Conservation (phyloP, 2,888 invertebrate genomes). For the Drosophila barbarae region DNA sequence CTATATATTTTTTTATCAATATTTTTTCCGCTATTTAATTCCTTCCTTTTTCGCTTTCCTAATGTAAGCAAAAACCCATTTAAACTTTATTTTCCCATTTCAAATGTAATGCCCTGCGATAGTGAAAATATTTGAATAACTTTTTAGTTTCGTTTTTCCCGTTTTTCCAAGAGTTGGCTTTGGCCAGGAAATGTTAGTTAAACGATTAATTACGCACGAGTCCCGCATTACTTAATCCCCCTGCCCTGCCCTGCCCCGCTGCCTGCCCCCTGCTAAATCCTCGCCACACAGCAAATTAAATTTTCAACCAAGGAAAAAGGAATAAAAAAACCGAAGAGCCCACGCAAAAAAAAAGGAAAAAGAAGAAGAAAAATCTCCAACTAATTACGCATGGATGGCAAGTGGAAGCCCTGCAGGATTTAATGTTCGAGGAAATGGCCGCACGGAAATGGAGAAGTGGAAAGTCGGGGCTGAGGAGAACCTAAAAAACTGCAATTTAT, state of each 20-base stretch:
- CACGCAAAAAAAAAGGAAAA: constrained; percentile 1
- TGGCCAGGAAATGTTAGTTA: constrained; percentile 59
- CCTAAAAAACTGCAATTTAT: constrained; percentile 57
- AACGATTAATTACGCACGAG: constrained; percentile 68
- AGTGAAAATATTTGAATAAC: constrained; percentile 44
- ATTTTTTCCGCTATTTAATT: not conserved
- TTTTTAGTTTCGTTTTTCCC: constrained; percentile 18
- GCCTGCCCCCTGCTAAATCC: not conserved
- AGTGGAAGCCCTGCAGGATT: constrained; percentile 44
- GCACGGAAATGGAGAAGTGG: constrained; percentile 14
- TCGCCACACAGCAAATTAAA: constrained; percentile 51
- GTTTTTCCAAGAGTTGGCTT: constrained; percentile 40
- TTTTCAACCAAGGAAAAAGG: constrained; percentile 39
- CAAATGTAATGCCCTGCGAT: constrained; percentile 42
- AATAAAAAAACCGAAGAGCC: constrained; percentile 31
- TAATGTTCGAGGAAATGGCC: constrained; percentile 37
- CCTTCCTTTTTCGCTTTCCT: not conserved
- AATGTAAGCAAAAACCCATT: constrained; percentile 22
- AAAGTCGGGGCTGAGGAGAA: constrained; percentile 14
- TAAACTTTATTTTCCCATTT: constrained; percentile 25
- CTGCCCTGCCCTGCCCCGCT: not conserved
- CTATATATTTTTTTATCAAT: too few relatives aligned
- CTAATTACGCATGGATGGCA: constrained; percentile 73
- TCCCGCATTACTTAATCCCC: constrained; percentile 39
- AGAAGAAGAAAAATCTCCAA: constrained; percentile 43